Base-by-base conservation (phyloP, 2,888 invertebrate species). In the Craniophora ligustri region DNA sequence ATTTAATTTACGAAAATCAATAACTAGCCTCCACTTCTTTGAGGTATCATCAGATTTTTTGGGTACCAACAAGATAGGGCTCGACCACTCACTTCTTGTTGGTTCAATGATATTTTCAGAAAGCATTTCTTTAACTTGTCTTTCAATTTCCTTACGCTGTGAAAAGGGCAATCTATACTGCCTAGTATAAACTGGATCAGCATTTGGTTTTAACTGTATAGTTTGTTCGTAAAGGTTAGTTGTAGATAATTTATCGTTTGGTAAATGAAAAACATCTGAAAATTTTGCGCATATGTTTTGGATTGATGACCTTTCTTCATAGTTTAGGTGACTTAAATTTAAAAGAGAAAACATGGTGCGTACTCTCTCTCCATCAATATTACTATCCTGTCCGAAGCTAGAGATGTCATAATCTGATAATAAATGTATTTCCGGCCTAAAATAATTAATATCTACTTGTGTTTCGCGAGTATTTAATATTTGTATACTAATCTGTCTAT, bases 371-470 rank as follows among this genome's bases (percentile, higher is more conserved):
- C 13, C 13, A 31, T 13, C 16, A 35, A 35, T 10, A 35, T 18
- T 35, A 35, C 35, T 40, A 34, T 34, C 31, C 11, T 23, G 14
- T 10, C 3, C 23, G 3, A 23, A 23, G 8, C 10, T 10, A 23
- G 10, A 23, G 23, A 10, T 23, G 10, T 23, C 10, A 26, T 39
- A 26, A 3, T 26, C 39, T 19, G 14, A 26, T 15, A 39, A 26
- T 15, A 26, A 10, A 14, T 39, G 19, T 26, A 39, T 14, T 39
- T 39, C 39, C 8, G 39, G 39, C 10, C 14, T 26, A 26, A 39
- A 26, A 39, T 23, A 26, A 10, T 15, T 26, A 11, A 39, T 5
- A 10, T 26, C 4, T 19, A 35, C 35, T n/a, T 35, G 15, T 6
- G 10, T 10, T 18, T 35, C 35, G 8, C 35, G 16, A n/a, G n/a